These are phyloP conservation scores for Conopomorpha cramerella DNA, from an alignment of 1,140 invertebrate genomes.

Conservation along the genomic window DNA sequence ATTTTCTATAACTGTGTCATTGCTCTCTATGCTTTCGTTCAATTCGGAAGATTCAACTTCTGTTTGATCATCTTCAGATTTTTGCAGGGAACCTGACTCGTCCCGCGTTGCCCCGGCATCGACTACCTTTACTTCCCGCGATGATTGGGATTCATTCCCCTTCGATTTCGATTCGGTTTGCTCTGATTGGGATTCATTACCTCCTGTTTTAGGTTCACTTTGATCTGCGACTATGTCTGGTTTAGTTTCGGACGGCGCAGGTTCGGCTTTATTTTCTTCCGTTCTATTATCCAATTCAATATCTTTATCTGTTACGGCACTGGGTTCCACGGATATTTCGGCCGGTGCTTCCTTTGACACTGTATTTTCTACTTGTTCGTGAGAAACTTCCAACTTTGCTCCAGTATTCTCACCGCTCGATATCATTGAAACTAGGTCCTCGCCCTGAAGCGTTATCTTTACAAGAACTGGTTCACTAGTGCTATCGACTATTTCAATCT, in stretches of 20 bases:
- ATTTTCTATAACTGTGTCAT: constrained; percentile 35
- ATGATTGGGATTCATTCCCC: not conserved
- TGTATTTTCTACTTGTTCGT: not conserved
- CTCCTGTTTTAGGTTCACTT: too few species aligned
- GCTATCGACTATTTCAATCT: constrained; percentile 56
- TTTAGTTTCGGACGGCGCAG: not conserved
- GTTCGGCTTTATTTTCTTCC: not conserved
- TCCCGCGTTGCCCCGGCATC: not conserved
- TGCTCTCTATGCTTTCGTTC: constrained; percentile 30
- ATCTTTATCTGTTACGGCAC: not conserved
- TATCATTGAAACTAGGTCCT: constrained; percentile 25
- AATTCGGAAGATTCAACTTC: constrained; percentile 16
- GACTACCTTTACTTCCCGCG: not conserved
- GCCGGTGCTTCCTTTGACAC: not conserved
- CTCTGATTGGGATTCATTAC: not conserved
- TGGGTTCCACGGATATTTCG: not conserved
- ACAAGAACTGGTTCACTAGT: constrained; percentile 39
- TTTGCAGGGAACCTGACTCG: not conserved
- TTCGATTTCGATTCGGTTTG: not conserved
- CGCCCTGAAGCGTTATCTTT: constrained; percentile 33
- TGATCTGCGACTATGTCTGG: too few species aligned
- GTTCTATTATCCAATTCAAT: not conserved
- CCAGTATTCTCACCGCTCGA: constrained; percentile 5
- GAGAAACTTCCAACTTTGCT: constrained; percentile 2
- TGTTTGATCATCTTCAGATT: constrained; percentile 3